Evolutionary conservation across 2,888 invertebrate genomes (phyloP), one percentile per base, ranked within the genome.

Genomic region (Ashinkailepas kermadecensis): DNA sequence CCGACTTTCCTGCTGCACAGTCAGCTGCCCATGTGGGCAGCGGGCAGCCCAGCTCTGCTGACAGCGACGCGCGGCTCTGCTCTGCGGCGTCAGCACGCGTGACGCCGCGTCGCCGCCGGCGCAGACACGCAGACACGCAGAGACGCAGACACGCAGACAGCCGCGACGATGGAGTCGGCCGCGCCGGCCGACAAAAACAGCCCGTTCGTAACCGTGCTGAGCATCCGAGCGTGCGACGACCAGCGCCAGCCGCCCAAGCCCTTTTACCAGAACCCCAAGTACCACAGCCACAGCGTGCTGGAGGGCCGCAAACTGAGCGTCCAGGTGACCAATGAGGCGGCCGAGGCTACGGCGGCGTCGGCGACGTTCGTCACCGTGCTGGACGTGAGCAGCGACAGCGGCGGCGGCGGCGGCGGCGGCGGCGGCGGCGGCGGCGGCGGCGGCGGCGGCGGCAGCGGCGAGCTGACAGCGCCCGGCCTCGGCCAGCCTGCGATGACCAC

Each of bases 251-350:
- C 74, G 15, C 74, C 74, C 21, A 56, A 74, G 74, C 10, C 74
- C 10, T 74, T 74, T 54, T 74, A 74, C 74, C 39, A 74, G 74
- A 74, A 74, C 74, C 74, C 74, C 18, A 15, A 54, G 54, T 74
- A 74, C 21, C 74, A 74, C 74, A 74, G 74, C 56, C 74, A 74
- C 74, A 74, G 74, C 56, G 74, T 74, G 74, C 74, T 74, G 74
- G 74, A 74, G 74, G 74, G 74, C 56, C 74, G 74, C 74, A 74
- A 74, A 21, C 74, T 74, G 74, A 74, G 74, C 56, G 74, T 74
- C 2, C 74, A 74, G 74, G 74, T 74, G 74, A 56, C 54, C 9
- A 74, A 74, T 18, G 54, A 56, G 56, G 4, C 21, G 21, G 18
- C 21, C 21, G 74, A 74, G 21, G 15, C 59, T 21, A 21, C 15